These are phyloP conservation scores for Rhynchomys soricoides DNA, from an alignment of 2,113 vertebrate genomes.

Conservation along the genomic window DNA sequence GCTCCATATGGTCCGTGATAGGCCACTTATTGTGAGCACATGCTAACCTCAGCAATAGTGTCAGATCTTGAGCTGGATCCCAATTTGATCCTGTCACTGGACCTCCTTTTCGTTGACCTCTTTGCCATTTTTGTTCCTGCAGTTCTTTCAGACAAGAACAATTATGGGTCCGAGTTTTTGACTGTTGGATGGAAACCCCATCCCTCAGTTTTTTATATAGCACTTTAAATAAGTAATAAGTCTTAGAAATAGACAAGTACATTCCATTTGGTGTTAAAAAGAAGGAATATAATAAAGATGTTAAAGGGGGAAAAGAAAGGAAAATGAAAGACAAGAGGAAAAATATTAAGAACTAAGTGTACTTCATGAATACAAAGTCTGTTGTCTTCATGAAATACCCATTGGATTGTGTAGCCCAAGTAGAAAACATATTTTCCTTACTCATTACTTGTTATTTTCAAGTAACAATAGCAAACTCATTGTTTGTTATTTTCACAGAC, in stretches of 20 bases:
- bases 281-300: neutral
- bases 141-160: too few relatives aligned
- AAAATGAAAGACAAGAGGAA: neutral
- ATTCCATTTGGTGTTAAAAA: neutral
- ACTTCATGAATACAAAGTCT: neutral
- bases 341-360: neutral
- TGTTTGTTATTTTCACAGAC: accelerated
- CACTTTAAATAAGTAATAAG: neutral
- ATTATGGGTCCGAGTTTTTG: too few relatives aligned
- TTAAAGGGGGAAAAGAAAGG: too few relatives aligned
- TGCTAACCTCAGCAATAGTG: too few relatives aligned
- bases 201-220: neutral
- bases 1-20: too few relatives aligned
- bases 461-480: too few relatives aligned
- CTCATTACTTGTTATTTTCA: neutral
- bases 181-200: too few relatives aligned
- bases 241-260: neutral
- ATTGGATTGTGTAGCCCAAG: neutral
- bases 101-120: too few relatives aligned
- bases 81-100: too few relatives aligned
- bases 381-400: neutral
- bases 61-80: too few relatives aligned
- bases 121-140: too few relatives aligned
- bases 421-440: neutral
- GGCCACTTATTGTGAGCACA: too few relatives aligned